A percentile compares a stretch with the other conserved stretches of the same genome.
phyloP scores from a whole-genome alignment of 2,113 vertebrate genomes.

The Carassius gibelio region DNA sequence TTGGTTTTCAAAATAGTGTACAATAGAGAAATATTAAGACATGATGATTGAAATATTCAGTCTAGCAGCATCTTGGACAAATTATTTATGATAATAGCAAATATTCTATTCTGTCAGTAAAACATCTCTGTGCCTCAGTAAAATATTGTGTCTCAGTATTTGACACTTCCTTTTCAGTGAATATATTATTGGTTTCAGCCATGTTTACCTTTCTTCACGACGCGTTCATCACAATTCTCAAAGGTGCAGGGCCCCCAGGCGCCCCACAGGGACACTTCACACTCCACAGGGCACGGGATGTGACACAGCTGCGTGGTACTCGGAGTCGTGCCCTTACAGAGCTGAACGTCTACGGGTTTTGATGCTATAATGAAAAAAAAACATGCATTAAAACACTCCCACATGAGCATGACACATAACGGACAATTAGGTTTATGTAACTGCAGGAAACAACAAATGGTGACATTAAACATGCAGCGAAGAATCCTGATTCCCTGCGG shows the following conservation, averaged over 20 bases:
- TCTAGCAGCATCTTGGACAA: too few relatives aligned
- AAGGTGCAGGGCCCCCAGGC: conserved; percentile 92
- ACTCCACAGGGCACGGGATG: conserved; percentile 89
- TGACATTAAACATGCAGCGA: conserved; percentile 18
- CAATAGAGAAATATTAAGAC: too few relatives aligned
- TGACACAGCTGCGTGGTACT: conserved; percentile 91
- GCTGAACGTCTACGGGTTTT: conserved; percentile 82
- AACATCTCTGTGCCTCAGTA: neutral
- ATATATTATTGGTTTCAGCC: neutral
- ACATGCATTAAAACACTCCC: conserved; percentile 19
- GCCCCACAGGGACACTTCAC: conserved; percentile 90
- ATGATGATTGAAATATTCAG: too few relatives aligned
- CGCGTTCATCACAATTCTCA: conserved; percentile 91
- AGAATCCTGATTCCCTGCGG: neutral
- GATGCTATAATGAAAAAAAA: conserved; percentile 75
- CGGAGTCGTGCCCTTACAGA: conserved; percentile 82
- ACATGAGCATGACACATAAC: neutral
- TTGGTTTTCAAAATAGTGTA: too few relatives aligned
- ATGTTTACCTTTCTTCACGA: conserved; percentile 88
- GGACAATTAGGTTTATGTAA: neutral
- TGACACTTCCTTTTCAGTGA: neutral
- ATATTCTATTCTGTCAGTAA: neutral
- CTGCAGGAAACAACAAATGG: neutral
- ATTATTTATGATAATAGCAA: too few relatives aligned
- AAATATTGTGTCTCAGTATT: neutral